Base-by-base conservation (phyloP, 1,140 invertebrate genomes). In the Varroa destructor region DNA sequence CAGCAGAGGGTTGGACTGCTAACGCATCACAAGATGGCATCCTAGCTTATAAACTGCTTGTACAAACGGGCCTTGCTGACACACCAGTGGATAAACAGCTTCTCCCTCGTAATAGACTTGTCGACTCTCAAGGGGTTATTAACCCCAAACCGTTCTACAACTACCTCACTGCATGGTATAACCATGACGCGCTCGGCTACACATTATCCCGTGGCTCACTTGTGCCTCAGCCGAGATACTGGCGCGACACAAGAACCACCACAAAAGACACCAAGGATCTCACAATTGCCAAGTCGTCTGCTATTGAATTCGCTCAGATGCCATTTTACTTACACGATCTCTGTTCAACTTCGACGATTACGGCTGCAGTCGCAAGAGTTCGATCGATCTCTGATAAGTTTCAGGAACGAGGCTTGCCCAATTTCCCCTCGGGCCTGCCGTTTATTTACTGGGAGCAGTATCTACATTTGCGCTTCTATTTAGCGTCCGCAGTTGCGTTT, bases 401-500 rank as follows among this genome's bases (percentile, higher is more conserved):
- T 79, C 88, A 92, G 77, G 86, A 85, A 40, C 84, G 85, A 70
- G 93, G 94, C 12, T 81, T 99, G 57, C 91, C 93, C 0, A 97
- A 97, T 80, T 99, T 95, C 80, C 96, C 96, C 0, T 88, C 88
- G 43, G 95, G 96, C 8, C 89, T 97, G 75, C 75, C 75, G 42
- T 98, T 99, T 78, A 86, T 93, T 2, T 99, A 94, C 82, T 99
- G 94, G 90, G 94, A 98, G 79, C 96, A 98, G 81, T 98, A 97
- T 79, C 84, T 96, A 77, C 86, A 88, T 76, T 80, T 97, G 71
- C 84, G 89, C 43, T 86, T 85, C 71, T 89, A 88, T 74, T 79
- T 96, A 71, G 82, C 85, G 8, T 77, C 94, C 71, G 87, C 93
- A 10, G 78, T 99, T 43, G 81, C 87, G 55, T 87, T 87, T 75